phyloP scores from a whole-genome alignment of 2,888 invertebrate genomes.

The Lymantria dispar region DNA sequence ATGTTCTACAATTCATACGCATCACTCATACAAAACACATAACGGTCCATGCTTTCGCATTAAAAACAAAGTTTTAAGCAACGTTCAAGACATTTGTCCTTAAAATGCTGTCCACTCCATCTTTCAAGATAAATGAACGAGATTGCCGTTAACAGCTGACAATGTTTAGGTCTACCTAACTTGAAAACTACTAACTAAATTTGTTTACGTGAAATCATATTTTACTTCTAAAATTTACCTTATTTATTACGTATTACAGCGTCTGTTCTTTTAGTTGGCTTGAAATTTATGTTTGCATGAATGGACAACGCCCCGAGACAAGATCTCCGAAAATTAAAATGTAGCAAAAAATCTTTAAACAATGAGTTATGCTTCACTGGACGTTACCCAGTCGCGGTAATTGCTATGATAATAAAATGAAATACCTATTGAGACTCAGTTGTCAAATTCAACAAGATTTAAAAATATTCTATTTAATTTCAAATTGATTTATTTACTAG shows the following conservation, averaged over 20 bases:
- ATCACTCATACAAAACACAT: slow-evolving; percentile 2
- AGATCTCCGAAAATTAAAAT: slow-evolving; percentile 26
- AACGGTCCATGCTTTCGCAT: slow-evolving; percentile 10
- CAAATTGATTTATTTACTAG: too few relatives aligned
- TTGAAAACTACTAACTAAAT: slow-evolving; percentile 10
- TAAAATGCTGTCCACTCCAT: slow-evolving; percentile 28
- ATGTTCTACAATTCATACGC: neutral
- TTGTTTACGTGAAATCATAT: neutral
- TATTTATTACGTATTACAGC: neutral
- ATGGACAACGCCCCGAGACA: slow-evolving; percentile 29
- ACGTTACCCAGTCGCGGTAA: neutral
- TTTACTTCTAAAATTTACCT: slow-evolving; percentile 1
- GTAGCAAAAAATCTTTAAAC: slow-evolving; percentile 24
- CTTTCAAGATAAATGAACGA: slow-evolving; percentile 40
- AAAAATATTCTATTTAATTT: too few relatives aligned
- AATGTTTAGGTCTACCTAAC: slow-evolving; percentile 27
- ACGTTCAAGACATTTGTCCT: slow-evolving; percentile 3
- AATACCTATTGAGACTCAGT: neutral
- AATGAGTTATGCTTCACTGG: slow-evolving; percentile 15
- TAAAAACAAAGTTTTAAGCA: slow-evolving; percentile 14
- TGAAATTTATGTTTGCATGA: slow-evolving; percentile 2
- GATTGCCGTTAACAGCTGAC: slow-evolving; percentile 37
- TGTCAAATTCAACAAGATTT: too few relatives aligned
- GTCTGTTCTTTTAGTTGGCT: neutral
- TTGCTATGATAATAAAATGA: neutral